Base-by-base conservation (phyloP, 1,140 invertebrate genomes). In the Bombus waltoni region DNA sequence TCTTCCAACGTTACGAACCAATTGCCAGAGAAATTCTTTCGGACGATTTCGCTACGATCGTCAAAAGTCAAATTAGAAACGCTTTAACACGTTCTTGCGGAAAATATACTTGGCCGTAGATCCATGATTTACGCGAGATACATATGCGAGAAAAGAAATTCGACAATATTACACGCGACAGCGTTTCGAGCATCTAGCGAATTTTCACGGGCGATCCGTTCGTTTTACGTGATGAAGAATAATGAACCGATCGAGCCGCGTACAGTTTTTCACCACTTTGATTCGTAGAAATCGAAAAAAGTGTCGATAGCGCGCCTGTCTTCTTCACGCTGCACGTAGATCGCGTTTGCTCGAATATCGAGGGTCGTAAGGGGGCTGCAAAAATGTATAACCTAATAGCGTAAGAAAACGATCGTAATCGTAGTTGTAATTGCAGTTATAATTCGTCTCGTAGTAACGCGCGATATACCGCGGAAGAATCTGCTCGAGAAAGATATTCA, bases 201-300 rank as follows among this genome's bases (percentile, higher is more conserved):
- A 65, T 74, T 47, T 28, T 42, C 40, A 18, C 10, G 59, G 10
- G 15, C 5, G 79, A 44, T 53, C 1, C 59, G 71, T 32, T 28
- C 57, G 53, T 11, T n/a, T 2, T 80, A 68, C 78, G 62, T 80
- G 78, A 70, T 80, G 65, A 0, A 32, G 78, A 80, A 80, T 80
- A 80, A 80, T 70, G 70, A 40, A 25, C 3, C 35, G 25, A n/a
- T 42, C 62, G 65, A 28, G 8, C 3, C 8, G 35, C 18, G 73
- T n/a, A 53, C 9, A 62, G 22, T 77, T 77, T 77, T 62, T 32
- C 35, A 8, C 3, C 47, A 15, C 35, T 59, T 8, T 25, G 47
- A 57, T 59, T n/a, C 25, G 3, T 2, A 11, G 6, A 15, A 8
- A 72, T 73, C 40, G 71, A 38, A 57, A 57, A 35, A 35, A 53